phyloP scores from a whole-genome alignment of 30 jellyfish, hydroid and myxozoan genomes.

The Cassiopea xamachana region DNA sequence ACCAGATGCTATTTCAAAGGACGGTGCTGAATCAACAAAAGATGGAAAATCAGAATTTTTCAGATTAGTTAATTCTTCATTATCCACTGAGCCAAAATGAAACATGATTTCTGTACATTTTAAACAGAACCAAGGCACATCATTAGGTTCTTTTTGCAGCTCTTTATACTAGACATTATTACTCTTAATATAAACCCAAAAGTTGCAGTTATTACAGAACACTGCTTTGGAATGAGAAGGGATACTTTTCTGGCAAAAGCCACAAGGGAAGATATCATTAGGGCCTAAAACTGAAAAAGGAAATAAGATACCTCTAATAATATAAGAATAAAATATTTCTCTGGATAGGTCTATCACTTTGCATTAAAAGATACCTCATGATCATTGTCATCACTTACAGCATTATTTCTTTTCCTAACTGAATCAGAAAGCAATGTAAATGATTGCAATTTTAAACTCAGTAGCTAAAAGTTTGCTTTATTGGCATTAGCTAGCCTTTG shows the following conservation, averaged over 20 bases:
- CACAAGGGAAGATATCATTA: background rate
- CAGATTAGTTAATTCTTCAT: slow-evolving; percentile 52
- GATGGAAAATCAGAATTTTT: slow-evolving; percentile 48
- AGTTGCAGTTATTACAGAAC: background rate
- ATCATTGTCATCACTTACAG: too few species aligned
- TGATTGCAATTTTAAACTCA: too few species aligned
- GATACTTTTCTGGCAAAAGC: background rate
- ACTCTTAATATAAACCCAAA: background rate
- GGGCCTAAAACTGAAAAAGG: too few species aligned
- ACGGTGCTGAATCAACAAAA: slow-evolving; percentile 45
- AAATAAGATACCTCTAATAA: too few species aligned
- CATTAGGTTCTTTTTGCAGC: slow-evolving; percentile 29
- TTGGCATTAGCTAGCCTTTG: too few species aligned
- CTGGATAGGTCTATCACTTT: too few species aligned
- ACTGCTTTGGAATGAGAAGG: background rate
- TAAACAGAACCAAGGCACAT: slow-evolving; percentile 47
- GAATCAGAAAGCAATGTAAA: too few species aligned
- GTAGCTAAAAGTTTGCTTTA: too few species aligned
- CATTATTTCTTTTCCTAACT: too few species aligned
- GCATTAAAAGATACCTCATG: too few species aligned
- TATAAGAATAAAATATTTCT: too few species aligned
- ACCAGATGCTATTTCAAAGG: slow-evolving; percentile 47
- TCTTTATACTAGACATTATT: background rate
- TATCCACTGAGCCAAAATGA: slow-evolving; percentile 51
- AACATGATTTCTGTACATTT: slow-evolving; percentile 45